These are phyloP conservation scores for Tiliacea aurago DNA, from an alignment of 2,888 invertebrate genomes.

Conservation along the genomic window DNA sequence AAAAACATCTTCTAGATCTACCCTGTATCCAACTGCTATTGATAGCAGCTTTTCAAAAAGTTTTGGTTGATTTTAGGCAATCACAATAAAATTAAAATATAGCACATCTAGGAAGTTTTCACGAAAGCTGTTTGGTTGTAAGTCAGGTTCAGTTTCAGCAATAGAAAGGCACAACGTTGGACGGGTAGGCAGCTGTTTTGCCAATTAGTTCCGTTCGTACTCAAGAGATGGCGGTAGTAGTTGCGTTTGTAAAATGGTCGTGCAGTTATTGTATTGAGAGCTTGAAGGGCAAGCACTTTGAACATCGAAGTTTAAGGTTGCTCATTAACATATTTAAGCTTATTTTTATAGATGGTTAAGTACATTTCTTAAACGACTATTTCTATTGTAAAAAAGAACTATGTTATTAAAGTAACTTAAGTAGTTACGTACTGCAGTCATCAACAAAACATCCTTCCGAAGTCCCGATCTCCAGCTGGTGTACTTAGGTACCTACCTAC, in stretches of 20 bases:
- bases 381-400: not conserved
- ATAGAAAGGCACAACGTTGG: not conserved
- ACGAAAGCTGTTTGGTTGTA: not conserved
- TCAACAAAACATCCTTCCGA: too few relatives aligned
- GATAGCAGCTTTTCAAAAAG: too few relatives aligned
- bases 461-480: too few relatives aligned
- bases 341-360: not conserved
- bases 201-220: conserved; percentile 23
- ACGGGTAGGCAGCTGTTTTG: not conserved
- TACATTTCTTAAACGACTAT: not conserved
- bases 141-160: not conserved
- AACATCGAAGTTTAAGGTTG: not conserved
- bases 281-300: not conserved
- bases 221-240: conserved; percentile 55
- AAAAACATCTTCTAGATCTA: too few relatives aligned
- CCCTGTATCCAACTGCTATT: too few relatives aligned
- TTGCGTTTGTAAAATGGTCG: conserved; percentile 14
- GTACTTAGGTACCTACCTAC: too few relatives aligned
- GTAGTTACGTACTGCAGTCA: too few relatives aligned
- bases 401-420: not conserved
- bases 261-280: not conserved
- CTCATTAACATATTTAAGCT: not conserved
- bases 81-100: too few relatives aligned
- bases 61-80: too few relatives aligned
- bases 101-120: conserved; percentile 10